Percentiles rank a stretch among this genome's conserved stretches.
These are phyloP conservation scores for Dorcus hopei DNA, from an alignment of 2,888 invertebrate genomes.

Conservation along the genomic window DNA sequence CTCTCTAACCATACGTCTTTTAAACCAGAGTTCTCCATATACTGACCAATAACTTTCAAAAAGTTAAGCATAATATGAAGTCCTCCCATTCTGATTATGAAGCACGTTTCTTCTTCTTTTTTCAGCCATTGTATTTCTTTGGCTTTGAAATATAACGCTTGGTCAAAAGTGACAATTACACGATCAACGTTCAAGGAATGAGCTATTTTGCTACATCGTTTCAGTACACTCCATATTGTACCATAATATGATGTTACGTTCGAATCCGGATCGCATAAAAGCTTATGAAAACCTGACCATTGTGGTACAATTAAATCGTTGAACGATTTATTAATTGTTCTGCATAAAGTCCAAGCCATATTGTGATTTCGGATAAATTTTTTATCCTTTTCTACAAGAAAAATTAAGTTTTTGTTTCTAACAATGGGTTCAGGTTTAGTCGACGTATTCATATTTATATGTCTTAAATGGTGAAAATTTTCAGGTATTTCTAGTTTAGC, in stretches of 20 bases:
- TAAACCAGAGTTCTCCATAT: constrained; percentile 11
- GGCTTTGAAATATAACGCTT: constrained; percentile 23
- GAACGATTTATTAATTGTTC: constrained; percentile 1
- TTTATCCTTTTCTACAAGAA: too few species aligned
- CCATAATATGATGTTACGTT: constrained; percentile 9
- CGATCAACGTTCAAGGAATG: constrained; percentile 8
- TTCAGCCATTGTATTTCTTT: constrained; percentile 22
- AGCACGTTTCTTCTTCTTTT: constrained; percentile 3
- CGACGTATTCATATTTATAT: not conserved
- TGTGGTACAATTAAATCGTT: not conserved
- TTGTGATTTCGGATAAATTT: not conserved
- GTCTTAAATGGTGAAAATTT: not conserved
- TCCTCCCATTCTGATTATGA: constrained; percentile 19
- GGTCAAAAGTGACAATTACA: constrained; percentile 20
- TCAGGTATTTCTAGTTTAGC: constrained; percentile 2
- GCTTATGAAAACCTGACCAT: constrained; percentile 5
- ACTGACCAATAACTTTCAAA: constrained; percentile 22
- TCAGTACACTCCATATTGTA: constrained; percentile 19
- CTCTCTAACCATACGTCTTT: not conserved
- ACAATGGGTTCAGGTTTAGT: not conserved
- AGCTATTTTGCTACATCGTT: constrained; percentile 13
- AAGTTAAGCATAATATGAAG: constrained; percentile 24
- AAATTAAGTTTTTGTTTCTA: not conserved
- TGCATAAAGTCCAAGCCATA: constrained; percentile 6
- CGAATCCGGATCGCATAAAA: not conserved